Evolutionary conservation across 2,797 vertebrate species (phyloP), one percentile per base, ranked within the genome.

Genomic region (Artibeus lituratus): DNA sequence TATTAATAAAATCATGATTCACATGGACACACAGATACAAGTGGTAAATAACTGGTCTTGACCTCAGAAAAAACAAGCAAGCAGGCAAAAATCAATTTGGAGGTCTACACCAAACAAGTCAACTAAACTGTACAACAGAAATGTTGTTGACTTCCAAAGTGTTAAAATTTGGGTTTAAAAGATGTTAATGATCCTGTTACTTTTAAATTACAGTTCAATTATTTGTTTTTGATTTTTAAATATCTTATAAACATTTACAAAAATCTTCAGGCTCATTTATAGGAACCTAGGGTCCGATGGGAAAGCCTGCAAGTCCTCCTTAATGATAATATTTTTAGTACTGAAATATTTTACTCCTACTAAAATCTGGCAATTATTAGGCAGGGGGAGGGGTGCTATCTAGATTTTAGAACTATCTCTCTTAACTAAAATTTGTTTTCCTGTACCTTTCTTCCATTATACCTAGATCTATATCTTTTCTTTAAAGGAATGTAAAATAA

Each of bases 1-100:
- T 74, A 96, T 82, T 69, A 55, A 73, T 49, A 92, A 95, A 87
- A 69, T 72, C 59, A 42, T 90, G 49, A 95, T 69, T 90, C 22
- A 96, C n/a, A 89, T 1, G 65, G 39, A 93, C 81, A 87, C 70
- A 93, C 14, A 93, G 7, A 87, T 42, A 29, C 2, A 84, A 87
- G 7, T 47, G 26, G 12, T 67, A 93, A 74, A 77, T 77, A 93
- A 95, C 19, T 76, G 24, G 24, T 3, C n/a, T 49, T 89, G 32
- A 15, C 77, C 16, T 91, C 59, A 92, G 55, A 57, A 87, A 94
- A 94, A 49, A 7, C 2, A 84, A 87, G 44, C 18, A 67, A 69
- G n/a, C 24, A 87, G 49, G 62, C 14, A 93, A 81, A 94, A 91
- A 88, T 32, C 65, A 49, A 84, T 62, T 90, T 35, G 92, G 67